Evolutionary conservation across 2,888 invertebrate genomes (phyloP), one percentile per base, ranked within the genome.

Genomic region (Sesia bembeciformis): DNA sequence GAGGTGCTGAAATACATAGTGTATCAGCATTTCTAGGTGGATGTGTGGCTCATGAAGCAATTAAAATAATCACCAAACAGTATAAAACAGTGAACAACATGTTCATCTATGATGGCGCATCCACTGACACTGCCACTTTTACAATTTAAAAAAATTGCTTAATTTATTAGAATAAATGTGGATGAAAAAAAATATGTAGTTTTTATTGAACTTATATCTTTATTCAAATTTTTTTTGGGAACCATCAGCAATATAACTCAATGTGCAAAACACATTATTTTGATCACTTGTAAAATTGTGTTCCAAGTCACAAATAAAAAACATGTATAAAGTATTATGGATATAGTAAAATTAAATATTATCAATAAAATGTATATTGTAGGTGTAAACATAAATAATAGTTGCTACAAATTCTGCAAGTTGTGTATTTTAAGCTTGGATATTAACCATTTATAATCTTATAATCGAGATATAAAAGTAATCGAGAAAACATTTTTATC

Each of bases 61-160:
- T 98, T 61, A 99, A 99, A 90, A 90, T 99, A 56, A 92, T 98
- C 55, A 99, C 99, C 3, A 93, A 94, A 71, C 99, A 99, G 88
- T 99, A 98, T 83, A 96, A 97, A 71, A 99, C 99, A 43, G 92
- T 99, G 56, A 94, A 98, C 82, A 98, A 99, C 83, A 97, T 97
- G 0, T 96, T 97, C 79, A 93, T 99, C 64, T 98, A 97, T 84
- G 98, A 99, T 90, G 98, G 96, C 53, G 96, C 97, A 65, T 95
- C 95, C 58, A 95, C 96, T 54, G 96, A 94, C 63, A 95, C 96
- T 54, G 93, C 93, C 51, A 94, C 95, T 52, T 96, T 95, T 81
- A 93, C 92, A 70, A 92, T 97, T 76, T 96, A 91, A 92, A 53
- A 91, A 92, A 53, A 38, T 50, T 39, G 50, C 50, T 39, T 50